Base-by-base conservation (phyloP, 2,113 vertebrate genomes). In the Takifugu bimaculatus region DNA sequence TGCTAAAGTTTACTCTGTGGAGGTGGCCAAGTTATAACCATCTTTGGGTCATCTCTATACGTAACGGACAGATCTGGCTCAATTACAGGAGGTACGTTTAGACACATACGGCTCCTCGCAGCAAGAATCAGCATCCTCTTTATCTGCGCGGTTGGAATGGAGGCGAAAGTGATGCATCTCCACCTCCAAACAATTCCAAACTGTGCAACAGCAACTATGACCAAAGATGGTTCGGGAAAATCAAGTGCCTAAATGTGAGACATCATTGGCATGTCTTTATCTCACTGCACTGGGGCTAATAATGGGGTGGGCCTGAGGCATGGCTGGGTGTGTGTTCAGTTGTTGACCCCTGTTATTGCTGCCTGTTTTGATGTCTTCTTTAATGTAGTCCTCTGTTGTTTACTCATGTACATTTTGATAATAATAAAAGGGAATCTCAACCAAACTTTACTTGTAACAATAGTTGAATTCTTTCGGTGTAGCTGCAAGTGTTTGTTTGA, bases 181-280 rank as follows among this genome's bases (percentile, higher is more conserved):
- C 78, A 61, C 69, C 65, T 78, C 70, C 69, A 69, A 77, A 58
- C 43, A 63, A 53, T 79, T 74, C 62, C 61, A 73, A 76, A 63
- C 63, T 6, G 69, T 35, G 50, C 57, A 56, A 82, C 77, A 80
- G 75, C 68, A 72, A 84, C 79, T 81, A 58, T 81, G 80, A 86
- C 88, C 88, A 89, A 89, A 89, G 85, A 89, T 80, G 82, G 85
- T 86, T 83, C 10, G 50, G 80, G 81, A 87, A 85, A 81, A 77
- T 84, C 72, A 89, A 89, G 88, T 89, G 88, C 88, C 88, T 89
- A 76, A 85, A 84, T 86, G 83, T 82, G 83, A 83, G 86, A 88
- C 83, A 84, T 87, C 54, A 72, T 65, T 60, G 77, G 75, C 82
- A 75, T 85, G 86, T 86, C 83, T 88, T 84, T 78, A 84, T 83